Evolutionary conservation across 1,140 invertebrate species (phyloP), one percentile per base, ranked within the genome.

Genomic region (Frieseomelitta varia): DNA sequence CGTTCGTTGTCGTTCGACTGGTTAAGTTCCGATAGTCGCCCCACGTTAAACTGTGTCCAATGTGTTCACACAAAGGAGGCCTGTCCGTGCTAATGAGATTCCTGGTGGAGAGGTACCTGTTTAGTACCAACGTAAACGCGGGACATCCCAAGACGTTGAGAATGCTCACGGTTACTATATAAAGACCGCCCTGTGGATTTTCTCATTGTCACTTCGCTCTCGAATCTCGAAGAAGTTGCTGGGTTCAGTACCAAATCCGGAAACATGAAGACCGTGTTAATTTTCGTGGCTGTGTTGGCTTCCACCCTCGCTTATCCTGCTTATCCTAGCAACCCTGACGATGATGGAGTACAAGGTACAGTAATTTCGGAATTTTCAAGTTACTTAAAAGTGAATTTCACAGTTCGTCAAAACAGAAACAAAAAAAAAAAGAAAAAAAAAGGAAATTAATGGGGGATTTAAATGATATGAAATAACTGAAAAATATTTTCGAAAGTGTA

Each of bases 111-210:
- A 68, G 39, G 53, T 79, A 55, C 27, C 73, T 56, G 80, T 82
- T 85, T 77, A 19, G 51, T 72, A 73, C 17, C 79, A 63, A 30
- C 65, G 72, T 76, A 77, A 82, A 63, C 58, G n/a, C 53, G 87
- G 87, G 87, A 30, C 80, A 90, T 90, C 88, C 88, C 87, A n/a
- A 72, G 58, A 69, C 68, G 30, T 0, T 72, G 24, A 17, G 51
- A 58, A 58, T 53, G 61, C 12, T n/a, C 56, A 8, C 34, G 53
- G 17, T 83, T 58, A 24, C 24, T 90, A 90, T 90, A 90, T 89
- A 89, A 90, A 87, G 83, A 72, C 68, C 53, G 78, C 79, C 61
- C 71, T 73, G 17, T 47, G 12, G 27, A 83, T 89, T 85, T 89
- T 67, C 76, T 79, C 39, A 17, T 73, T 73, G 68, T 84, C 89